These are phyloP conservation scores for Chrosomus eos DNA, from an alignment of 2,797 vertebrate species.

Conservation along the genomic window DNA sequence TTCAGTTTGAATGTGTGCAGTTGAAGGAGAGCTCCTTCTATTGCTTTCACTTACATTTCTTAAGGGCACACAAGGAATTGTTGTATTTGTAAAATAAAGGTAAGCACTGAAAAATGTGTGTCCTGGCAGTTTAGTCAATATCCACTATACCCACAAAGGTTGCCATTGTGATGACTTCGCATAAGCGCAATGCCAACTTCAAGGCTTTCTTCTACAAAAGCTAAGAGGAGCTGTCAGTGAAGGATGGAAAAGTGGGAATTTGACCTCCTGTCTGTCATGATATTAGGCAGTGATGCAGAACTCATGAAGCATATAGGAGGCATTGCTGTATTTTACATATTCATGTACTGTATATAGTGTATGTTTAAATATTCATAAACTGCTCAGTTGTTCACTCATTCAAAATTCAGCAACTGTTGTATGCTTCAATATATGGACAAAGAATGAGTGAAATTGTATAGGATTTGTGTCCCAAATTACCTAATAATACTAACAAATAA, in stretches of 20 bases:
- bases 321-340: constrained; percentile 1
- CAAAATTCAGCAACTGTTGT: neutral
- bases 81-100: constrained; percentile 9
- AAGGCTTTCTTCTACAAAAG: neutral
- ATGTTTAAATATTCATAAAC: constrained; percentile 14
- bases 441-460: neutral
- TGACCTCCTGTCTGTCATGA: constrained; percentile 15
- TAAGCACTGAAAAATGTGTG: constrained; percentile 9
- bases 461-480: neutral
- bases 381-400: constrained; percentile 1
- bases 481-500: neutral
- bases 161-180: constrained; percentile 1
- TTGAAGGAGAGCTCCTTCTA: neutral
- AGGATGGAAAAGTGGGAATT: neutral
- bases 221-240: constrained; percentile 3
- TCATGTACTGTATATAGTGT: constrained; percentile 12
- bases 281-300: neutral
- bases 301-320: constrained; percentile 2
- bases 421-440: neutral
- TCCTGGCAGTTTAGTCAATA: neutral
- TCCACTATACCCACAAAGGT: neutral
- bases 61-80: neutral
- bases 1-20: neutral
- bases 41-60: constrained; percentile 17
- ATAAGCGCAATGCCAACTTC: neutral